phyloP scores from a whole-genome alignment of 2,888 invertebrate species.

The Strigamia maritima region DNA sequence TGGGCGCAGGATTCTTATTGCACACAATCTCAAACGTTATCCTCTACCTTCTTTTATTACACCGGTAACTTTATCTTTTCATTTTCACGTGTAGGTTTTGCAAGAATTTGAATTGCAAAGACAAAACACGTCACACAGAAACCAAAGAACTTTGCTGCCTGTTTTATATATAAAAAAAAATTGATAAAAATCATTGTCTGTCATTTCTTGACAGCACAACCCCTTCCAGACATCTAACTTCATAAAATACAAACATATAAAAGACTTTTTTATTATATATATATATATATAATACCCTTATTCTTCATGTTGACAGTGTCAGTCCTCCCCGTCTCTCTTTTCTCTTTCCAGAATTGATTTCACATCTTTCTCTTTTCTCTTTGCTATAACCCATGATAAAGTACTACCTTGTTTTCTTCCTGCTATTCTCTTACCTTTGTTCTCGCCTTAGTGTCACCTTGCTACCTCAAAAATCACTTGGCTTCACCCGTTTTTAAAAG shows the following conservation, averaged over 20 bases:
- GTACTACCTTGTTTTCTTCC: slow-evolving; percentile 25
- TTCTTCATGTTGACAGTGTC: slow-evolving; percentile 28
- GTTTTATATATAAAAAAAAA: background rate
- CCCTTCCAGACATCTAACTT: slow-evolving; percentile 14
- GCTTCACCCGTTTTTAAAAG: slow-evolving; percentile 6
- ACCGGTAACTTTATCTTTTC: slow-evolving; percentile 24
- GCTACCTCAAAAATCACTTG: slow-evolving; percentile 31
- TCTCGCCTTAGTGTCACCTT: slow-evolving; percentile 21
- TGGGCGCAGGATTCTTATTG: slow-evolving; percentile 1
- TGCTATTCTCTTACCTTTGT: slow-evolving; percentile 26
- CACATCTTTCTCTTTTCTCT: slow-evolving; percentile 8
- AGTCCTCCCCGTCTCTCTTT: background rate
- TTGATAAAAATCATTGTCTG: slow-evolving; percentile 28
- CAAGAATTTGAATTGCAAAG: slow-evolving; percentile 21
- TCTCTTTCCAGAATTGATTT: background rate
- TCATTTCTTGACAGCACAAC: background rate
- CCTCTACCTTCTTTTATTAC: slow-evolving; percentile 23
- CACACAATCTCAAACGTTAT: slow-evolving; percentile 19
- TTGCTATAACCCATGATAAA: background rate
- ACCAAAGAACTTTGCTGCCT: background rate
- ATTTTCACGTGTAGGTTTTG: slow-evolving; percentile 25
- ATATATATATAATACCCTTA: slow-evolving; percentile 12
- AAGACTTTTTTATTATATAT: background rate
- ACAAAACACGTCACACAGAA: background rate
- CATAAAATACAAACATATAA: slow-evolving; percentile 22